These are phyloP conservation scores for Chloroceryle aenea DNA, from an alignment of 2,113 vertebrate genomes.

Conservation along the genomic window DNA sequence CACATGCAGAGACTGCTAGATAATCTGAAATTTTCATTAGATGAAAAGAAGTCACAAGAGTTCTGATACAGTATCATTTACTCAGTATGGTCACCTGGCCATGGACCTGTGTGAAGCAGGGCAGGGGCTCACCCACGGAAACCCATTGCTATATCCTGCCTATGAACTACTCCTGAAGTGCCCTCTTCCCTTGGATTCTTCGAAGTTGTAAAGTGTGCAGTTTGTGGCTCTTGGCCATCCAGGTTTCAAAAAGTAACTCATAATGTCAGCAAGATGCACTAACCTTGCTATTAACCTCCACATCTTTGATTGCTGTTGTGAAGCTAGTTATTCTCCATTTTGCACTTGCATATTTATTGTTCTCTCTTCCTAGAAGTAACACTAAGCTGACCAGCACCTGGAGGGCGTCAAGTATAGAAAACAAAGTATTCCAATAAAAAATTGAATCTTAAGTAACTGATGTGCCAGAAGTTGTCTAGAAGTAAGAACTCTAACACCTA, in stretches of 20 bases:
- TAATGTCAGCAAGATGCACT: background rate
- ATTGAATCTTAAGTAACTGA: background rate
- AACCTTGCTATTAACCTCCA: background rate
- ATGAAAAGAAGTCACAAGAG: background rate
- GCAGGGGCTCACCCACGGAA: background rate
- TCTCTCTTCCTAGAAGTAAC: background rate
- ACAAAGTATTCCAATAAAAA: conserved; percentile 6
- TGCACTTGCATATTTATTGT: background rate
- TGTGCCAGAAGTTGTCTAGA: background rate
- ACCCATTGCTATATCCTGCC: background rate
- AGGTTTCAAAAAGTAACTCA: background rate
- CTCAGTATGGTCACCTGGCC: background rate
- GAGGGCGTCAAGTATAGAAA: background rate
- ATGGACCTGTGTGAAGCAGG: rapidly evolving
- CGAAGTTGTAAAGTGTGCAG: background rate
- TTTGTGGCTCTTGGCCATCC: background rate
- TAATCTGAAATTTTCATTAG: background rate
- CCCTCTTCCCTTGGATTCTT: background rate
- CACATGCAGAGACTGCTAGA: background rate
- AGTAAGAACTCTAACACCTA: background rate
- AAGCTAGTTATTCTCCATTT: background rate
- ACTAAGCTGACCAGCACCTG: conserved; percentile 15
- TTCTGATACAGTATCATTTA: background rate
- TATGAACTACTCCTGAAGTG: background rate
- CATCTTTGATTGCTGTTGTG: conserved; percentile 4